Evolutionary conservation across 1,140 invertebrate species (phyloP).

Genomic region (Physella acuta): DNA sequence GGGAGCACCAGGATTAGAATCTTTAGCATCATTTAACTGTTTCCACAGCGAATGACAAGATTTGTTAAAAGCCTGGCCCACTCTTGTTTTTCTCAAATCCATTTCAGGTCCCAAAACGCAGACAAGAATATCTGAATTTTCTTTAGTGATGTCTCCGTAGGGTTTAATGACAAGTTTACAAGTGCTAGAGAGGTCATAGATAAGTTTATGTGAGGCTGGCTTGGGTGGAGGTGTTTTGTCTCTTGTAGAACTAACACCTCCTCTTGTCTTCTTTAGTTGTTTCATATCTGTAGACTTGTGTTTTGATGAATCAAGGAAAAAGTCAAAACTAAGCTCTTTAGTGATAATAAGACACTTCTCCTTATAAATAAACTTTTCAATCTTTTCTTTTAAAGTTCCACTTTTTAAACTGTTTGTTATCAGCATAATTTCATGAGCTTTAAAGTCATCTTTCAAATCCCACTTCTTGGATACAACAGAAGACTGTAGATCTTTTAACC

Average conservation of each 20-base stretch:
- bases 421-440: constrained; percentile 2
- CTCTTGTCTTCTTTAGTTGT: neutral
- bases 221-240: neutral
- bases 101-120: neutral
- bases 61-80: constrained; percentile 7
- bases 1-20: neutral
- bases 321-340: neutral
- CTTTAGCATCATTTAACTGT: neutral
- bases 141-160: constrained; percentile 11
- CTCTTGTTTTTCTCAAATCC: neutral
- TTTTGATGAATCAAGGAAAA: neutral
- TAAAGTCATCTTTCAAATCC: constrained; percentile 3
- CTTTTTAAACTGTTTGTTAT: neutral
- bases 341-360: neutral
- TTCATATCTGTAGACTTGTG: neutral
- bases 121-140: constrained; percentile 9
- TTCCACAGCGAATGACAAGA: neutral
- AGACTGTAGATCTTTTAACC: neutral
- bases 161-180: constrained; percentile 9
- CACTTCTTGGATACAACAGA: neutral
- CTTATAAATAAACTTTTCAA: neutral
- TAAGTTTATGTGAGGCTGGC: neutral
- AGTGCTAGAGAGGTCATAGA: neutral
- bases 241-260: neutral
- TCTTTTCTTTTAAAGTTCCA: neutral